Conservation (phyloP, 2,888 invertebrate genomes). For the Encarsia formosa region DNA sequence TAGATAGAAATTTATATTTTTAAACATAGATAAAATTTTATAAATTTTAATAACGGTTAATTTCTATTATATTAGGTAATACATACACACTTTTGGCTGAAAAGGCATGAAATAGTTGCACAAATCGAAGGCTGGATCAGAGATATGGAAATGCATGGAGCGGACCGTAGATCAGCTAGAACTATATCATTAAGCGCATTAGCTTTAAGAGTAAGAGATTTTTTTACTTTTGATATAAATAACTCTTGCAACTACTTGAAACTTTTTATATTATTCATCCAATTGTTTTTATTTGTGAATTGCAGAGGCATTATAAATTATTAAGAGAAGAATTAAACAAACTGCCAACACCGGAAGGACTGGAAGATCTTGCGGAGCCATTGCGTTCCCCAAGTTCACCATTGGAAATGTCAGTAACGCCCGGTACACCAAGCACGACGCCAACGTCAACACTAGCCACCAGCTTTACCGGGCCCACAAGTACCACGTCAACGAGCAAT, state of each 20-base stretch:
- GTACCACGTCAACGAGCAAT: conserved; percentile 36
- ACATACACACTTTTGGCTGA: conserved; percentile 91
- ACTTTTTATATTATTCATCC: too few species aligned
- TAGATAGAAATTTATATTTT: background rate
- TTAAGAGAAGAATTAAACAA: conserved; percentile 82
- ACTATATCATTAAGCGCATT: conserved; percentile 70
- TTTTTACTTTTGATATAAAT: too few species aligned
- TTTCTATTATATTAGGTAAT: conserved; percentile 62
- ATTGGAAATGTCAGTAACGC: conserved; percentile 46
- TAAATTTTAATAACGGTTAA: background rate
- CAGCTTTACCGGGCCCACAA: conserved; percentile 25
- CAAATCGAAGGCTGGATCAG: conserved; percentile 89
- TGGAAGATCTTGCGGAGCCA: conserved; percentile 68
- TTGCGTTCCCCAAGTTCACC: conserved; percentile 47
- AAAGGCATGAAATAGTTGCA: conserved; percentile 81
- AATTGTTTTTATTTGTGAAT: too few species aligned
- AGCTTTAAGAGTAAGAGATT: conserved; percentile 67
- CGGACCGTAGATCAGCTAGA: conserved; percentile 74
- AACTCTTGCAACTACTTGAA: too few species aligned
- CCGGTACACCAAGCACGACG: conserved; percentile 44
- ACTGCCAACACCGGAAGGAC: conserved; percentile 72
- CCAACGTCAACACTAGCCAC: conserved; percentile 35
- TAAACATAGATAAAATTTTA: background rate
- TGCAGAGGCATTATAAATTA: conserved; percentile 74
- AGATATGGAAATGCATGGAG: conserved; percentile 75